A percentile compares a stretch with the other conserved stretches of the same genome.
These are phyloP conservation scores for Papilio polyxenes DNA, from an alignment of 1,140 invertebrate genomes.

Conservation along the genomic window DNA sequence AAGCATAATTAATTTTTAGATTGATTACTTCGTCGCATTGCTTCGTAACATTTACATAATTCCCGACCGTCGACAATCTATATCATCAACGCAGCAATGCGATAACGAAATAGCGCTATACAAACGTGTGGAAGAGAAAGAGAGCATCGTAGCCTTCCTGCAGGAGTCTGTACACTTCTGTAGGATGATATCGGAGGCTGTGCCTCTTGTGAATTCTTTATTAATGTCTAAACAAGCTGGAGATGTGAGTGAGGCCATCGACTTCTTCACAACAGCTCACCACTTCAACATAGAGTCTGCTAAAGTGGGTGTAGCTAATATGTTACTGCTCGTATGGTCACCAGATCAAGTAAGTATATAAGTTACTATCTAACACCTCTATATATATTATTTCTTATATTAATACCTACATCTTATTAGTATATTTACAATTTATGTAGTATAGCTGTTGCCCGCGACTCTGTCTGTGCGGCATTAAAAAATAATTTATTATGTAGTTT, in stretches of 20 bases:
- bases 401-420: neutral
- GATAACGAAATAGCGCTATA: conserved; percentile 72
- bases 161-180: conserved; percentile 86
- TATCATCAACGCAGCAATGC: conserved; percentile 60
- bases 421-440: no score
- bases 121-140: conserved; percentile 77
- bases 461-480: no score
- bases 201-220: conserved; percentile 87
- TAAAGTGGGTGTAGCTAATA: conserved; percentile 86
- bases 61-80: conserved; percentile 61
- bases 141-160: conserved; percentile 80
- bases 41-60: conserved; percentile 73
- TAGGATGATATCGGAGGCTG: conserved; percentile 83
- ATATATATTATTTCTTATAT: neutral
- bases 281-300: conserved; percentile 89
- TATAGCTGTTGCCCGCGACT: no score
- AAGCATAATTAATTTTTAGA: conserved; percentile 50
- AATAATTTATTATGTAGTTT: no score
- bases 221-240: conserved; percentile 87
- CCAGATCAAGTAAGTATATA: conserved; percentile 80
- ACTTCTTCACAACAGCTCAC: conserved; percentile 90
- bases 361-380: neutral
- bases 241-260: conserved; percentile 91
- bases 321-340: conserved; percentile 89
- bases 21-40: conserved; percentile 74